A percentile compares a stretch with the other conserved stretches of the same genome.
Evolutionary conservation across 2,113 vertebrate genomes (phyloP).

Genomic region (Theristicus caerulescens): DNA sequence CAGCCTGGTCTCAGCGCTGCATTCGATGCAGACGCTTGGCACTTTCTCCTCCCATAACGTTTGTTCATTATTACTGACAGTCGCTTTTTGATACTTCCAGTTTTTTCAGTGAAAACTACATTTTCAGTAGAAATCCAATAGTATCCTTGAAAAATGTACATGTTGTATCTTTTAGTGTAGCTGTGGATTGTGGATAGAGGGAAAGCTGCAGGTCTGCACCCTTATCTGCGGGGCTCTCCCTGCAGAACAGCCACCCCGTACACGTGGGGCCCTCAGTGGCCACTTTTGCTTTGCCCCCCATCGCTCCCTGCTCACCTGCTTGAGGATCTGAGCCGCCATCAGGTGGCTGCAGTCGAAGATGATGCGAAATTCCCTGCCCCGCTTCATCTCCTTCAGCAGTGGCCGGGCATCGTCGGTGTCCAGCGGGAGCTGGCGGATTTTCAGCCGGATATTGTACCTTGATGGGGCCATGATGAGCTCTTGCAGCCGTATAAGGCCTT

Average conservation of each 20-base stretch:
- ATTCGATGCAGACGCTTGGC: accelerated
- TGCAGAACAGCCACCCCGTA: accelerated
- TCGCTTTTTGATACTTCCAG: background rate
- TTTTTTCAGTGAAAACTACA: background rate
- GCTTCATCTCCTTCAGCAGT: slow-evolving; percentile 98
- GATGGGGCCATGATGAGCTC: slow-evolving; percentile 98
- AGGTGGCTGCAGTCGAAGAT: slow-evolving; percentile 97
- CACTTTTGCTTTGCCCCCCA: background rate
- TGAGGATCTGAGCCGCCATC: slow-evolving; percentile 97
- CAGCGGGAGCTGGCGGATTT: slow-evolving; percentile 95
- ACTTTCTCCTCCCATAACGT: background rate
- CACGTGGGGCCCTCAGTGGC: accelerated
- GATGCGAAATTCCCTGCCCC: slow-evolving; percentile 94
- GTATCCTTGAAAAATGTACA: accelerated
- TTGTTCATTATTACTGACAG: accelerated
- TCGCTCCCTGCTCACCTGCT: slow-evolving; percentile 76
- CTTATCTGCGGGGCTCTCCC: accelerated
- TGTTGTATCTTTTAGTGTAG: accelerated
- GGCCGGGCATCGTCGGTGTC: slow-evolving; percentile 89
- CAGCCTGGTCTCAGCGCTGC: accelerated
- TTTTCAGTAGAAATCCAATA: background rate
- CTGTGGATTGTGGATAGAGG: background rate
- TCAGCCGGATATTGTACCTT: slow-evolving; percentile 95
- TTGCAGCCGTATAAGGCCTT: slow-evolving; percentile 95
- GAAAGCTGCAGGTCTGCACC: background rate